phyloP scores from a whole-genome alignment of 1,140 invertebrate species.

The Halyomorpha halys region DNA sequence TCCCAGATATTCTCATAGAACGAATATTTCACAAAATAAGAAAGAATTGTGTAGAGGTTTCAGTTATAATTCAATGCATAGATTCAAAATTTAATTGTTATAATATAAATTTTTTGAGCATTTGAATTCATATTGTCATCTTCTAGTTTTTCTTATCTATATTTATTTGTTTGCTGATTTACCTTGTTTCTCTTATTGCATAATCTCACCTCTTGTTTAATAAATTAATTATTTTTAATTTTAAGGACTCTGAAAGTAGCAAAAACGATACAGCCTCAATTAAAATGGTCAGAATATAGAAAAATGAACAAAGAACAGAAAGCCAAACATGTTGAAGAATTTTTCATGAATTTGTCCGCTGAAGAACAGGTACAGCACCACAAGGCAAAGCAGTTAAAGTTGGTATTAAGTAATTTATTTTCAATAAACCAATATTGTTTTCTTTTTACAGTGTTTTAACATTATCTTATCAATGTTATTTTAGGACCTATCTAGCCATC shows the following conservation, averaged over 20 bases:
- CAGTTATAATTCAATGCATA: too few species aligned
- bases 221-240: conserved; percentile 3
- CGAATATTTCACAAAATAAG: too few species aligned
- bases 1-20: too few species aligned
- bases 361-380: not conserved
- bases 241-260: not conserved
- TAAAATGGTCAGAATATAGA: not conserved
- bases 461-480: not conserved
- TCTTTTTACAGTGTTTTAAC: not conserved
- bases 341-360: not conserved
- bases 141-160: too few species aligned
- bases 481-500: not conserved
- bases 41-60: too few species aligned
- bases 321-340: not conserved
- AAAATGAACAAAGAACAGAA: conserved; percentile 12
- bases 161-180: too few species aligned
- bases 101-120: too few species aligned
- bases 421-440: not conserved
- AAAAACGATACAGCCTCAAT: not conserved
- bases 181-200: too few species aligned
- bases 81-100: too few species aligned
- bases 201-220: not conserved
- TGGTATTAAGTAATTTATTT: not conserved
- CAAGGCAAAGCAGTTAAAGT: conserved; percentile 13
- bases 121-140: too few species aligned